These are phyloP conservation scores for Mellilla xanthometata DNA, from an alignment of 2,888 invertebrate species.

Conservation along the genomic window DNA sequence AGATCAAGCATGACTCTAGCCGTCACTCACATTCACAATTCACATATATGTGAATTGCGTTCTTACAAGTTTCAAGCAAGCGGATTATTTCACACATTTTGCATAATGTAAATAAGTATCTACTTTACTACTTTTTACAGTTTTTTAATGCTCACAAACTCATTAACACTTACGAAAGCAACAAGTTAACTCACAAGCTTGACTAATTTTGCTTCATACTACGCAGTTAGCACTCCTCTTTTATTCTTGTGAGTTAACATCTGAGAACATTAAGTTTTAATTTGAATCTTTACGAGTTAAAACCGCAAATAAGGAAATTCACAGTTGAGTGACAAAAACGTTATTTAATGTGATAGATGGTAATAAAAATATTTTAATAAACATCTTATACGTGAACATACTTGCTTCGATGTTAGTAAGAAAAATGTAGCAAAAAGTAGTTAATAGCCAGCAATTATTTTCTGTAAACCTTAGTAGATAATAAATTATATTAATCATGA, in stretches of 20 bases:
- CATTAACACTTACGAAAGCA: conserved; percentile 4
- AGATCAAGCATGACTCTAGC: conserved; percentile 24
- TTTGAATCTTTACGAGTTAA: background rate
- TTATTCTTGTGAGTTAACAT: background rate
- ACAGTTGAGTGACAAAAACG: too few species aligned
- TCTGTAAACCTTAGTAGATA: too few species aligned
- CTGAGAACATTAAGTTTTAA: background rate
- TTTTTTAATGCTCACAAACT: conserved; percentile 11
- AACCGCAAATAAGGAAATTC: too few species aligned
- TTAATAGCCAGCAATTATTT: too few species aligned
- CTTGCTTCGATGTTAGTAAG: too few species aligned
- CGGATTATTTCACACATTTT: conserved; percentile 19
- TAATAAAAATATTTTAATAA: too few species aligned
- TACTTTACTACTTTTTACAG: background rate
- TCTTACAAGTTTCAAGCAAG: conserved; percentile 13
- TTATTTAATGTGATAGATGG: too few species aligned
- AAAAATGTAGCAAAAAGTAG: too few species aligned
- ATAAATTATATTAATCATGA: too few species aligned
- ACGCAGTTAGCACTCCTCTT: conserved; percentile 4
- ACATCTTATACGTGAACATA: too few species aligned
- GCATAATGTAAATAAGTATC: conserved; percentile 10
- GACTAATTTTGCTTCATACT: conserved; percentile 1
- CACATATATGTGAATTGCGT: too few species aligned
- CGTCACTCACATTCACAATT: conserved; percentile 17
- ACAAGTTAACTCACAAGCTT: background rate